Evolutionary conservation across 2,113 vertebrate species (phyloP).

Genomic region (Phoenicopterus ruber): DNA sequence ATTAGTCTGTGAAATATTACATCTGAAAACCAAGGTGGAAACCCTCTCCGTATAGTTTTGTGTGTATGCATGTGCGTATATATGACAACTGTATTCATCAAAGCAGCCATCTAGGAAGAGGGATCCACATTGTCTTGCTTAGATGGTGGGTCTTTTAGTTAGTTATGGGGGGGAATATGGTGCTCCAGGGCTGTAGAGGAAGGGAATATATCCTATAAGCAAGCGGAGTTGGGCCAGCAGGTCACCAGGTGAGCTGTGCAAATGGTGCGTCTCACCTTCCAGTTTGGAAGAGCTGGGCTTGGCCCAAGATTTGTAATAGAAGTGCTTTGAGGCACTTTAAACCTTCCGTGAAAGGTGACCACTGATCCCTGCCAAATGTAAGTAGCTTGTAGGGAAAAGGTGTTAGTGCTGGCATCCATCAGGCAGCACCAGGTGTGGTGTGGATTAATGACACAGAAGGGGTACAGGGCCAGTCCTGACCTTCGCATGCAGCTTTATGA

Average conservation of each 20-base stretch:
- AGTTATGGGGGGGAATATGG: not conserved
- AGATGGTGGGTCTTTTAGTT: not conserved
- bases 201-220: not conserved
- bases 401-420: not conserved
- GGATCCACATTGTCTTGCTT: not conserved
- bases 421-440: not conserved
- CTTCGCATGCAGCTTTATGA: not conserved
- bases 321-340: not conserved
- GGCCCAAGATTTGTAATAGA: not conserved
- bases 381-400: not conserved
- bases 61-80: too few relatives aligned
- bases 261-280: not conserved
- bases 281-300: not conserved
- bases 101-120: not conserved
- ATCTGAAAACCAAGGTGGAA: not conserved
- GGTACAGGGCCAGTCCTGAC: not conserved
- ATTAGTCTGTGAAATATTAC: not conserved
- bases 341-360: not conserved
- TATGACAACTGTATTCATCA: not conserved
- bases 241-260: not conserved
- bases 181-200: not conserved
- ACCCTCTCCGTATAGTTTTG: not conserved
- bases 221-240: not conserved
- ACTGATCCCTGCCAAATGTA: not conserved
- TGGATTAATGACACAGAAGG: not conserved